phyloP scores from a whole-genome alignment of 2,888 invertebrate genomes.

The Sphaeridia pumilis region DNA sequence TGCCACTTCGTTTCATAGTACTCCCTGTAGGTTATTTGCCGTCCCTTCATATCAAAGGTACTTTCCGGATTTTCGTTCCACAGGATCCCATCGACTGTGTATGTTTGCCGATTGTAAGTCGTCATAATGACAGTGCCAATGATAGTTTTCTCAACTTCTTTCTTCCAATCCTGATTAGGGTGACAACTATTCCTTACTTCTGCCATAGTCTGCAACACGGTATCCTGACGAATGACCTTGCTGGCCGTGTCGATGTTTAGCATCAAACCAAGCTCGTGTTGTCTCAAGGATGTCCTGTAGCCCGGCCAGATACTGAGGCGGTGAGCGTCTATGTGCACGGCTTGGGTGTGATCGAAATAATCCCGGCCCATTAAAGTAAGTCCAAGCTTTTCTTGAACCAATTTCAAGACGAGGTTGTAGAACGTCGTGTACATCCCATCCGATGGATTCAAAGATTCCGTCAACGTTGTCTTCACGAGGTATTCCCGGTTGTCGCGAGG shows the following conservation, averaged over 20 bases:
- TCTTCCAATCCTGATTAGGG: slow-evolving; percentile 23
- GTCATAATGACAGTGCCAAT: slow-evolving; percentile 57
- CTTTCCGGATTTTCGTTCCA: slow-evolving; percentile 40
- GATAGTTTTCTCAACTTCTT: slow-evolving; percentile 38
- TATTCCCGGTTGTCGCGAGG: slow-evolving; percentile 9
- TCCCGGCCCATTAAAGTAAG: slow-evolving; percentile 22
- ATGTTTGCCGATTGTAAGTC: slow-evolving; percentile 53
- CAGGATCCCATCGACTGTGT: slow-evolving; percentile 43
- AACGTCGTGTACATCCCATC: slow-evolving; percentile 23
- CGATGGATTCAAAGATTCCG: slow-evolving; percentile 17
- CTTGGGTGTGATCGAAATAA: slow-evolving; percentile 8
- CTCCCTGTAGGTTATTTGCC: slow-evolving; percentile 37
- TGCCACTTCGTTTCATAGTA: slow-evolving; percentile 40
- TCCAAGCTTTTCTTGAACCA: slow-evolving; percentile 17
- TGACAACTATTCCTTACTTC: neutral
- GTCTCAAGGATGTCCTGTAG: slow-evolving; percentile 58
- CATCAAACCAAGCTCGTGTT: slow-evolving; percentile 64
- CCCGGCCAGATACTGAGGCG: slow-evolving; percentile 62
- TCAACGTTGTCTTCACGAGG: slow-evolving; percentile 18
- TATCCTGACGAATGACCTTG: slow-evolving; percentile 70
- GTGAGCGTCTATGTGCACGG: slow-evolving; percentile 48
- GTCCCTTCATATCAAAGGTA: slow-evolving; percentile 38
- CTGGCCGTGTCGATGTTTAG: slow-evolving; percentile 68
- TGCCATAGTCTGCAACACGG: slow-evolving; percentile 51
- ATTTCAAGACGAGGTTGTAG: slow-evolving; percentile 26